Evolutionary conservation across 2,888 invertebrate species (phyloP).

Genomic region (Hyalella azteca): DNA sequence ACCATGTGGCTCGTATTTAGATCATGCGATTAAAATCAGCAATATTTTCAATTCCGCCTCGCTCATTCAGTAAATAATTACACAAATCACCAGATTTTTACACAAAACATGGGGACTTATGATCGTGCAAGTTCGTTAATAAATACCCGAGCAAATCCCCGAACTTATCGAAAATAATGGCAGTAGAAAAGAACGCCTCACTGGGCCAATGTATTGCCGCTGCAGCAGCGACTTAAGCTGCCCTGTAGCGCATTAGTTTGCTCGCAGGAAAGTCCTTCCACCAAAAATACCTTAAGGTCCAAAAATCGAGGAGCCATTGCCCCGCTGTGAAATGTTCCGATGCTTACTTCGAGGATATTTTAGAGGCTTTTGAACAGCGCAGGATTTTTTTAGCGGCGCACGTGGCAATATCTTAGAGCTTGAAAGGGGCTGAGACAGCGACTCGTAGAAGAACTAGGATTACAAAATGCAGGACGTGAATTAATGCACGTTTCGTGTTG

Average conservation of each 20-base stretch:
- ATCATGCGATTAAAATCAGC: background rate
- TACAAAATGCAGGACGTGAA: background rate
- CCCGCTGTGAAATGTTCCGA: slow-evolving; percentile 32
- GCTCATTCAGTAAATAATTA: slow-evolving; percentile 16
- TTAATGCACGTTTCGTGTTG: background rate
- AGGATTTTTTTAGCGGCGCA: background rate
- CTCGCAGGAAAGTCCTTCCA: slow-evolving; percentile 8
- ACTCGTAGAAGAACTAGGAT: background rate
- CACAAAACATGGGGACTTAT: slow-evolving; percentile 20
- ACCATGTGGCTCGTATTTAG: background rate
- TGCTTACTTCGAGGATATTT: slow-evolving; percentile 33
- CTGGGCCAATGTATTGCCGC: slow-evolving; percentile 31
- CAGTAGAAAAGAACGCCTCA: background rate
- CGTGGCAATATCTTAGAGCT: slow-evolving; percentile 19
- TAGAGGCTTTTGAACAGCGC: slow-evolving; percentile 32
- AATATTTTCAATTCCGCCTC: background rate
- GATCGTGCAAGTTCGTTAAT: slow-evolving; percentile 30
- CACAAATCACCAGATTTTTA: slow-evolving; percentile 28
- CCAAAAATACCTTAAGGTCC: slow-evolving; percentile 22
- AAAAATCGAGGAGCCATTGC: slow-evolving; percentile 35
- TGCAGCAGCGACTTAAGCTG: slow-evolving; percentile 26
- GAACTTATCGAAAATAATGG: slow-evolving; percentile 34
- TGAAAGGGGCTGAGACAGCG: background rate
- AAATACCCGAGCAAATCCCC: slow-evolving; percentile 38
- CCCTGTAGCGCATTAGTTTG: slow-evolving; percentile 13